A percentile compares a stretch with the other conserved stretches of the same genome.
phyloP scores from a whole-genome alignment of 92 coral and sea anemone species.

The Virgularia gustaviana region DNA sequence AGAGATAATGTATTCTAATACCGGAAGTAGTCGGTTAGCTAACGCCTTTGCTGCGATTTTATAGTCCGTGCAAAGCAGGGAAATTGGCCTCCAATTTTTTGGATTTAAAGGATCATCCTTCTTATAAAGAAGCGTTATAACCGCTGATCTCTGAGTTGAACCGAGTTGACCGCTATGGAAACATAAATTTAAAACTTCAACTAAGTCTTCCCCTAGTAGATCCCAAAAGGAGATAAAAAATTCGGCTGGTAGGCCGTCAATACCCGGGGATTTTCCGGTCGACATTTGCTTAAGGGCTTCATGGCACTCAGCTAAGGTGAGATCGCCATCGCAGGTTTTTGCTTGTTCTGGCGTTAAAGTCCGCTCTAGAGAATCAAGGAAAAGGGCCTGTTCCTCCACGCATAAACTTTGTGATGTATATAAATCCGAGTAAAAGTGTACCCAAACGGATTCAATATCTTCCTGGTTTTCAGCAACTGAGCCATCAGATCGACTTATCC shows the following conservation, averaged over 20 bases:
- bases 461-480: background rate
- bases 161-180: background rate
- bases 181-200: background rate
- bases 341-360: background rate
- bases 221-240: constrained; percentile 23
- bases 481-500: background rate
- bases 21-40: background rate
- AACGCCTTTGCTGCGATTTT: constrained; percentile 22
- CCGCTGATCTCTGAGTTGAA: background rate
- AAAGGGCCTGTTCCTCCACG: background rate
- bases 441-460: constrained; percentile 1
- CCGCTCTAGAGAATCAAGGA: background rate
- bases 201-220: background rate
- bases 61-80: constrained; percentile 26
- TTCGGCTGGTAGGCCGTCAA: constrained; percentile 37
- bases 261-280: constrained; percentile 14
- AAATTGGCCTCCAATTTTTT: constrained; percentile 41
- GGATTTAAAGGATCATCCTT: constrained; percentile 17
- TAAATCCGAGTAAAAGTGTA: background rate
- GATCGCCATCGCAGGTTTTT: constrained; percentile 6
- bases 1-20: background rate
- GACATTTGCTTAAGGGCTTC: constrained; percentile 4
- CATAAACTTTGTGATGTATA: background rate
- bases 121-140: constrained; percentile 17
- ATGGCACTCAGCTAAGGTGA: constrained; percentile 8